Evolutionary conservation across 1,140 invertebrate species (phyloP).

Genomic region (Lepidurus packardi): DNA sequence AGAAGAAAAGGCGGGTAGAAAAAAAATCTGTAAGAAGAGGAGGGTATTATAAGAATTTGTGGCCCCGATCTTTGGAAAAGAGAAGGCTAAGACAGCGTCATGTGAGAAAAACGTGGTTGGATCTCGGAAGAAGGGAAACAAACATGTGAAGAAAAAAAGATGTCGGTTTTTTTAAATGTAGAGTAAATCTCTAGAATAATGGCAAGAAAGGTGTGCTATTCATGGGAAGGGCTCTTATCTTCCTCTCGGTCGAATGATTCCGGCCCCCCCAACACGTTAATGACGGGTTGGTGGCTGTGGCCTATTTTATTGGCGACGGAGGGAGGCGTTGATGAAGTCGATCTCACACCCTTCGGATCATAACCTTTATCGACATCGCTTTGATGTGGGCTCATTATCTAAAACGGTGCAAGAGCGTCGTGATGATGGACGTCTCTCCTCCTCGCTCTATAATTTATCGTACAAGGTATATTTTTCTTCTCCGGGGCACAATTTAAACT

Average conservation of each 20-base stretch:
- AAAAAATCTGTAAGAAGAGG: no score
- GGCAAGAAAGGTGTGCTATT: background rate
- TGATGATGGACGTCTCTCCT: background rate
- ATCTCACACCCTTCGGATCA: conserved; percentile 21
- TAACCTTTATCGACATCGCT: conserved; percentile 19
- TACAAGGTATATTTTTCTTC: background rate
- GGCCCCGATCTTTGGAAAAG: no score
- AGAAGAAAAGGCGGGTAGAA: no score
- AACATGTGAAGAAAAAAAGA: background rate
- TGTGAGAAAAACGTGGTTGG: no score
- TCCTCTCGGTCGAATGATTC: background rate
- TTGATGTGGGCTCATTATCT: conserved; percentile 5
- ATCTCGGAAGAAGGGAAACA: no score
- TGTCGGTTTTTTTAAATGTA: background rate
- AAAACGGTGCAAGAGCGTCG: conserved; percentile 6
- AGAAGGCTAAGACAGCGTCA: no score
- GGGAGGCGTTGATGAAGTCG: conserved; percentile 17
- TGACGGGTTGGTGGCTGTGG: conserved; percentile 16
- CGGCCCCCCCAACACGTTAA: conserved; percentile 16
- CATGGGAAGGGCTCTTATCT: background rate
- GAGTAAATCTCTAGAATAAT: background rate
- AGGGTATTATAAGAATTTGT: no score
- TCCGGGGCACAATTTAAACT: background rate
- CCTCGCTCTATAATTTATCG: background rate
- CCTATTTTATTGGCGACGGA: conserved; percentile 6